Percentiles rank a stretch among this genome's conserved stretches.
Evolutionary conservation across 2,797 vertebrate genomes (phyloP).

Genomic region (Myoxocephalus aenaeus): DNA sequence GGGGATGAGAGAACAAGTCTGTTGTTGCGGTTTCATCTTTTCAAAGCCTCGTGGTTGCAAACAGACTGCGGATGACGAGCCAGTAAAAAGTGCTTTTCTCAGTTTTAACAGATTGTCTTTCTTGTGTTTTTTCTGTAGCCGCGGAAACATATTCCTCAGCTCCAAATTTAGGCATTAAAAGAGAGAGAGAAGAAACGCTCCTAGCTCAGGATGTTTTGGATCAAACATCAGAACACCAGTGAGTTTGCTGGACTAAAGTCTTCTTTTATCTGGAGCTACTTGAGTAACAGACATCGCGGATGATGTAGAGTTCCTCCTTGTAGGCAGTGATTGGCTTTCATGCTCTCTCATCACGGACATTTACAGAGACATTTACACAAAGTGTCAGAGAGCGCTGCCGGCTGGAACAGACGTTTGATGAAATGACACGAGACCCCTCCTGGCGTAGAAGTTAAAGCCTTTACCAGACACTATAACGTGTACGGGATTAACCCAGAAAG

Average conservation of each 20-base stretch:
- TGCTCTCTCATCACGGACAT: conserved; percentile 52
- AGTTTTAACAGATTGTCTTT: conserved; percentile 6
- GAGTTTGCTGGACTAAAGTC: conserved; percentile 50
- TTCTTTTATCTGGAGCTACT: conserved; percentile 41
- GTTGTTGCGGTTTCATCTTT: conserved; percentile 43
- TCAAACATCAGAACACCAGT: conserved; percentile 39
- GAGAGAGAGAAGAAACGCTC: not conserved
- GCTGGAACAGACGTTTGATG: conserved; percentile 15
- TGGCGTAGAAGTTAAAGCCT: not conserved
- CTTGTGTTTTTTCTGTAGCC: not conserved
- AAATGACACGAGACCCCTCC: conserved; percentile 25
- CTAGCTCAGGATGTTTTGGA: conserved; percentile 28
- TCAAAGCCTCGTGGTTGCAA: conserved; percentile 32
- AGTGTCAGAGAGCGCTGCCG: conserved; percentile 35
- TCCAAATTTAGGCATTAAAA: conserved; percentile 32
- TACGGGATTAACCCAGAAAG: not conserved
- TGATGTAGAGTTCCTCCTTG: conserved; percentile 27
- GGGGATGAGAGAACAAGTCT: conserved; percentile 3
- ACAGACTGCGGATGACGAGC: conserved; percentile 17
- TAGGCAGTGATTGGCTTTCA: conserved; percentile 42
- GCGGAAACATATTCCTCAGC: conserved; percentile 1
- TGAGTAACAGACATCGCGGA: conserved; percentile 37
- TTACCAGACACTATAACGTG: not conserved
- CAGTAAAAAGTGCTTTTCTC: conserved; percentile 2
- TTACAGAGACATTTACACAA: conserved; percentile 53